A percentile compares a stretch with the other conserved stretches of the same genome.
These are phyloP conservation scores for Psilopsiagon aurifrons DNA, from an alignment of 2,113 vertebrate genomes.

Conservation along the genomic window DNA sequence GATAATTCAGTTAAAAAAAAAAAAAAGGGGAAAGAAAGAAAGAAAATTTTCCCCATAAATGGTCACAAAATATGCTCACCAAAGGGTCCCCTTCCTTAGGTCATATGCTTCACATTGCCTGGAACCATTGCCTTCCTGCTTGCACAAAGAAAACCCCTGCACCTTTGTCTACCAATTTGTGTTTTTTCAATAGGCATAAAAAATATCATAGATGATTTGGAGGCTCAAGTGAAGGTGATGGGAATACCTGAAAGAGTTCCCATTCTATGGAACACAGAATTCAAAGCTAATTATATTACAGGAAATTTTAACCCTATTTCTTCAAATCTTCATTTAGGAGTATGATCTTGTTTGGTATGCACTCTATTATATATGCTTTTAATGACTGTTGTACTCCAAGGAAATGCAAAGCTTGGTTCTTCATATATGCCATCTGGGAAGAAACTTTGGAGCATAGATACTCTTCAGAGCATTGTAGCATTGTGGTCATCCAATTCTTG, in stretches of 20 bases:
- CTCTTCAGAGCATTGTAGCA: neutral
- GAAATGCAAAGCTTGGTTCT: neutral
- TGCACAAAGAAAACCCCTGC: neutral
- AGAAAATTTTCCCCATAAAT: constrained; percentile 8
- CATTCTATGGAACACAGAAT: neutral
- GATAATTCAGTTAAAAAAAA: neutral
- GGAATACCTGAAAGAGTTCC: neutral
- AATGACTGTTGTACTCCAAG: neutral
- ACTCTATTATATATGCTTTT: neutral
- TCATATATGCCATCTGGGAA: neutral
- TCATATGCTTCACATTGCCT: neutral
- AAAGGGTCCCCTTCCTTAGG: neutral
- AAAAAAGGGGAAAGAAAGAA: neutral
- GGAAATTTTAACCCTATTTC: neutral
- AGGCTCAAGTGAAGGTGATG: neutral
- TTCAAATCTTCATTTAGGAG: neutral
- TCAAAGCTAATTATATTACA: neutral
- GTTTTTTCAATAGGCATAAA: neutral
- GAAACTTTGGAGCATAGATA: neutral
- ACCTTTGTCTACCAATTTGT: neutral
- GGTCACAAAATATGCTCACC: neutral
- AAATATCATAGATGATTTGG: neutral
- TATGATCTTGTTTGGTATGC: neutral
- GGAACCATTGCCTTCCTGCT: neutral
- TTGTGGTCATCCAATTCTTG: neutral